These are phyloP conservation scores for Periparus ater DNA, from an alignment of 2,797 vertebrate species.

Conservation along the genomic window DNA sequence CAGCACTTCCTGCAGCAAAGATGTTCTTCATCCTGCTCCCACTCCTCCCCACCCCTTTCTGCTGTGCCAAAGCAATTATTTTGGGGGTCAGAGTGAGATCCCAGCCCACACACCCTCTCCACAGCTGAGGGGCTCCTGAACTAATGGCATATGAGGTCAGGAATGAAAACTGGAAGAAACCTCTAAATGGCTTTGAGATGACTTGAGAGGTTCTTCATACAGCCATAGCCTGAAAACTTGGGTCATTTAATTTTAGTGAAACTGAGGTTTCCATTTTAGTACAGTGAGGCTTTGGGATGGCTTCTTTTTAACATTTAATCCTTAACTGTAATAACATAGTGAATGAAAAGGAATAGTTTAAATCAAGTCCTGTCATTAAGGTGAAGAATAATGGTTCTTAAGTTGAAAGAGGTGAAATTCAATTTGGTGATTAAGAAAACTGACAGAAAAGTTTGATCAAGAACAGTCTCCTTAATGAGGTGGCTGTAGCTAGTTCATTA, in stretches of 20 bases:
- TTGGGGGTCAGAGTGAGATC: not conserved
- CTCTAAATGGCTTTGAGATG: fast-evolving
- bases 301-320: not conserved
- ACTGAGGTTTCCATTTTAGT: not conserved
- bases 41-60: not conserved
- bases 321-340: not conserved
- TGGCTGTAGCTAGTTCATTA: not conserved
- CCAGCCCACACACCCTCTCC: not conserved
- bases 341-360: constrained; percentile 2
- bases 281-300: not conserved
- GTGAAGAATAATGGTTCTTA: not conserved
- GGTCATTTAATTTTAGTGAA: not conserved
- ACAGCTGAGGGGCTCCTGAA: not conserved
- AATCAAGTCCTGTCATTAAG: constrained; percentile 11
- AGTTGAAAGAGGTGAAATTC: constrained; percentile 13
- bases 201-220: not conserved
- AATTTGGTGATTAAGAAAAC: constrained; percentile 29
- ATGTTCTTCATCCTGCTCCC: not conserved
- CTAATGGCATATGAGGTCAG: not conserved
- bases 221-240: not conserved
- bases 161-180: not conserved
- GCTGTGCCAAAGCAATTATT: not conserved
- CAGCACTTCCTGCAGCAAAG: not conserved
- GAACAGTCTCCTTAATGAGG: not conserved
- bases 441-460: constrained; percentile 21